These are phyloP conservation scores for Chamaetylas fuelleborni DNA, from an alignment of 2,113 vertebrate species.

Conservation along the genomic window DNA sequence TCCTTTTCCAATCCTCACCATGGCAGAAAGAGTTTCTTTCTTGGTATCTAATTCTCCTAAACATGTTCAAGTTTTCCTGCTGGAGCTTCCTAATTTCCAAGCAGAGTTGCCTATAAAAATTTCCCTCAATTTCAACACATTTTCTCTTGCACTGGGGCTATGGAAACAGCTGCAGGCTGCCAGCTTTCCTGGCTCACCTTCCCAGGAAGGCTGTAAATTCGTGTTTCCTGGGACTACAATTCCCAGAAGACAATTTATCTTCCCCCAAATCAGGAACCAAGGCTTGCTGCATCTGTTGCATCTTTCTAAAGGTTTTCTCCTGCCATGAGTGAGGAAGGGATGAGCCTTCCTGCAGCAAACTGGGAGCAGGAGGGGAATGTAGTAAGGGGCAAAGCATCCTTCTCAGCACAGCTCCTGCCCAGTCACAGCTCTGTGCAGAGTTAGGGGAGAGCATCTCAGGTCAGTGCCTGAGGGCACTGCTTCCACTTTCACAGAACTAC, in stretches of 20 bases:
- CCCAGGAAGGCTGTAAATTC: neutral
- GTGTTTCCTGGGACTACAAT: neutral
- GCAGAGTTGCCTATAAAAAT: neutral
- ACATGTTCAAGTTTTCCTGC: neutral
- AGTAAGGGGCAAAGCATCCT: neutral
- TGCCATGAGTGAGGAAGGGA: neutral
- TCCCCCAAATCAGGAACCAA: neutral
- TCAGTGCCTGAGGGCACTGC: neutral
- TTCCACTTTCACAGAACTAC: neutral
- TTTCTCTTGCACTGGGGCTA: neutral
- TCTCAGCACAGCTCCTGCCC: neutral
- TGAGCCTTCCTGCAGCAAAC: neutral
- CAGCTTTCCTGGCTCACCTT: neutral
- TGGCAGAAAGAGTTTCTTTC: neutral
- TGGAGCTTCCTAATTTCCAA: neutral
- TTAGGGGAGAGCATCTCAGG: neutral
- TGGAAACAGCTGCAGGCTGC: neutral
- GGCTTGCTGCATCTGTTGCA: rapidly evolving
- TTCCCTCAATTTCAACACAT: neutral
- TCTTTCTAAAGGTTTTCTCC: neutral
- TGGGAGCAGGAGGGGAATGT: neutral
- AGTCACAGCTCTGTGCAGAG: neutral
- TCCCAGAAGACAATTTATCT: neutral
- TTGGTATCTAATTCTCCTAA: neutral
- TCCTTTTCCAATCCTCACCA: neutral